Conservation (phyloP, 2,888 invertebrate species). For the Rhingia rostrata region DNA sequence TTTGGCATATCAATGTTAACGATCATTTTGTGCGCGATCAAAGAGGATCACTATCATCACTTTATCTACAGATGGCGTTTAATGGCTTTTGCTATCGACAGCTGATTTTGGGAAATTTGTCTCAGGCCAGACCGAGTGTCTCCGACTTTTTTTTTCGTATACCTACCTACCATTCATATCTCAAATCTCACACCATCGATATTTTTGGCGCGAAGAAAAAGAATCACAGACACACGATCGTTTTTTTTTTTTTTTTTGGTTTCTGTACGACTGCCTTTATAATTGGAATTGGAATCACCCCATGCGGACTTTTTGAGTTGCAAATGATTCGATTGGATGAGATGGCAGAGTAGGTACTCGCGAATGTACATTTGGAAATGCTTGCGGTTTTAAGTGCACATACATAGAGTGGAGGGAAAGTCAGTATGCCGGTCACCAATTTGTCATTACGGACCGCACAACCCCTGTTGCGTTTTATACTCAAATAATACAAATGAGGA, state of each 20-base stretch:
- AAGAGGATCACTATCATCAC: conserved; percentile 28
- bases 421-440: conserved; percentile 32
- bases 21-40: conserved; percentile 31
- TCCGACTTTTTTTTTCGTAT: not conserved
- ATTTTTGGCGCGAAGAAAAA: conserved; percentile 55
- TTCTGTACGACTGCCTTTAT: not conserved
- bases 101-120: not conserved
- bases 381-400: not conserved
- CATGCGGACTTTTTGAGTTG: not conserved
- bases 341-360: conserved; percentile 37
- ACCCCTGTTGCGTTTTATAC: conserved; percentile 3
- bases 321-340: conserved; percentile 43
- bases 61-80: conserved; percentile 18
- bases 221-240: conserved; percentile 26
- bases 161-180: conserved; percentile 18
- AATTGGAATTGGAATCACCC: not conserved
- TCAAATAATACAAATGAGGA: not conserved
- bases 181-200: conserved; percentile 30
- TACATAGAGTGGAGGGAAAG: not conserved
- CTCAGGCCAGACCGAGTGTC: conserved; percentile 42
- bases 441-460: conserved; percentile 29
- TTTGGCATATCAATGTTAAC: conserved; percentile 35
- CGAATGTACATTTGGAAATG: conserved; percentile 11
- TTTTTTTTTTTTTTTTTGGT: not conserved
- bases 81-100: conserved; percentile 19